Evolutionary conservation across 2,113 vertebrate species (phyloP).

Genomic region (Cyanoliseus patagonus): DNA sequence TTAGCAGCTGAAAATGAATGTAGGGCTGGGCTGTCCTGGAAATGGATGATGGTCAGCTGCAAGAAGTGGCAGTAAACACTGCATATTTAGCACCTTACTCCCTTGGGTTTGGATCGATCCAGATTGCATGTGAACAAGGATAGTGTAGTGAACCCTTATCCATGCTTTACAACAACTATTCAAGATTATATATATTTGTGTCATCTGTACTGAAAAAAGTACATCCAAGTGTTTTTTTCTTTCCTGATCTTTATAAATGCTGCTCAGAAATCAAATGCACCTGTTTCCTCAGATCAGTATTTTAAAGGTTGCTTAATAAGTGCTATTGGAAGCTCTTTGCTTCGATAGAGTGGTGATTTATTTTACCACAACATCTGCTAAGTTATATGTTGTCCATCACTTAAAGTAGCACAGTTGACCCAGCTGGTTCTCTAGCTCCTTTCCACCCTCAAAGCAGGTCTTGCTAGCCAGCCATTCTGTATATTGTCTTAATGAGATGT

Average conservation of each 20-base stretch:
- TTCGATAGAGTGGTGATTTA: neutral
- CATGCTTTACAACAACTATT: neutral
- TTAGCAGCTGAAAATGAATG: neutral
- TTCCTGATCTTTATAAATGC: neutral
- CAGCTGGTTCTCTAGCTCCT: neutral
- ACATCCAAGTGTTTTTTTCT: neutral
- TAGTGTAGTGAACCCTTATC: neutral
- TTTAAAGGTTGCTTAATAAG: neutral
- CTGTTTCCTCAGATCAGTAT: neutral
- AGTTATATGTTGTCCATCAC: neutral
- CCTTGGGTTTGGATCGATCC: neutral
- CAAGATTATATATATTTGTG: neutral
- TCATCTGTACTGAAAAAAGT: neutral
- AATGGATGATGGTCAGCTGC: neutral
- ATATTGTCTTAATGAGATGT: neutral
- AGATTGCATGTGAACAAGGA: neutral
- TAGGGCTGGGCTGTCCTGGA: neutral
- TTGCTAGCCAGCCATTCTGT: accelerated
- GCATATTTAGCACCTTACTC: neutral
- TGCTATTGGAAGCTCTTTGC: neutral
- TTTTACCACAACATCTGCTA: neutral
- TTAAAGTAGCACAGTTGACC: neutral
- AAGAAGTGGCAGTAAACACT: neutral
- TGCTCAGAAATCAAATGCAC: neutral
- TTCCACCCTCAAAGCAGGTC: neutral